Conservation (phyloP, 2,888 invertebrate genomes). For the Cacoxenus indagator region DNA sequence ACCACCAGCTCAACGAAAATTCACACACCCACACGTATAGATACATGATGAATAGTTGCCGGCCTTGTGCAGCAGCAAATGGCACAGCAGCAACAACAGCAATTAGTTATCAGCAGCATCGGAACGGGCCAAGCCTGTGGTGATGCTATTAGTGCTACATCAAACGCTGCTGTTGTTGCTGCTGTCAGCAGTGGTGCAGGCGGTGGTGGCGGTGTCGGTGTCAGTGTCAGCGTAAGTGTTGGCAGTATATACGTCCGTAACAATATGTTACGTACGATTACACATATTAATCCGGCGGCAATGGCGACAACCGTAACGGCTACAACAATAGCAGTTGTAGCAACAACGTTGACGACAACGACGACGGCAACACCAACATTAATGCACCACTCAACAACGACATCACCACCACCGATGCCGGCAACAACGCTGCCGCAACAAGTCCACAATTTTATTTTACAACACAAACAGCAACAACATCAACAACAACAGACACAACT, state of each 20-base stretch:
- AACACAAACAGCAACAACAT: conserved; percentile 34
- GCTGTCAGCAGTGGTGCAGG: conserved; percentile 26
- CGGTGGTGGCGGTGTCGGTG: conserved; percentile 27
- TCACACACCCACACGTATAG: conserved; percentile 64
- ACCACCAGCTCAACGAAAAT: conserved; percentile 65
- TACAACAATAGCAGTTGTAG: conserved; percentile 34
- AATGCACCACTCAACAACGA: conserved; percentile 16
- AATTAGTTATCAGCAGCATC: background rate
- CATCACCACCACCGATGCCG: conserved; percentile 38
- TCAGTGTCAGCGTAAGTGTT: conserved; percentile 22
- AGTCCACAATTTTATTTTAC: conserved; percentile 8
- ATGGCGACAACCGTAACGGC: conserved; percentile 30
- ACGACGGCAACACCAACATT: conserved; percentile 48
- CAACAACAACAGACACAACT: conserved; percentile 36
- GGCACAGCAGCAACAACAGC: conserved; percentile 46
- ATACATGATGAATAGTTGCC: conserved; percentile 69
- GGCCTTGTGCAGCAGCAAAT: conserved; percentile 65
- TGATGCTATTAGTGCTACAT: conserved; percentile 12
- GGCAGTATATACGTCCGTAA: conserved; percentile 27
- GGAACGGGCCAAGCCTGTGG: conserved; percentile 31
- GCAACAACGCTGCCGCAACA: conserved; percentile 31
- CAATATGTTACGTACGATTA: conserved; percentile 40
- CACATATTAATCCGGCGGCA: conserved; percentile 32
- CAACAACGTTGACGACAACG: conserved; percentile 26
- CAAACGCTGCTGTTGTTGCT: conserved; percentile 23